Evolutionary conservation across 1,140 invertebrate genomes (phyloP).

Genomic region (Calosoma granatense): DNA sequence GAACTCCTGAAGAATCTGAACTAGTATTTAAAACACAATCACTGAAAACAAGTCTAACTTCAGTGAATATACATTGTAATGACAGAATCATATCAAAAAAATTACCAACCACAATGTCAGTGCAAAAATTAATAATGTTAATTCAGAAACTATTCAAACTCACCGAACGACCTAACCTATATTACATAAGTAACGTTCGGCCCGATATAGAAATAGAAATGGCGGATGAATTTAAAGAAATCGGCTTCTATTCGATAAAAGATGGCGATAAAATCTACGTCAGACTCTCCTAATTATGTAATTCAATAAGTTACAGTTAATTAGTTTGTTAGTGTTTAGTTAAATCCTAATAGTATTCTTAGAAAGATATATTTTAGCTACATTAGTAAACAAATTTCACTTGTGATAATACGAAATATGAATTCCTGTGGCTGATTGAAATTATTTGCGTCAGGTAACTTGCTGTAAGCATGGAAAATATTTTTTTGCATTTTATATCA

Average conservation of each 20-base stretch:
- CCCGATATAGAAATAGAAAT: conserved; percentile 58
- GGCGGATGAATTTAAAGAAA: conserved; percentile 68
- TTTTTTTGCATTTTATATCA: too few species aligned
- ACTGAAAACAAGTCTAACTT: conserved; percentile 59
- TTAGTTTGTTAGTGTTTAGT: too few species aligned
- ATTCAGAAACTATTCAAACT: conserved; percentile 57
- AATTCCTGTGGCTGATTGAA: too few species aligned
- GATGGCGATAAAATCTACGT: conserved; percentile 69
- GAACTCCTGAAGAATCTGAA: conserved; percentile 63
- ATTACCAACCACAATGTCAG: conserved; percentile 64
- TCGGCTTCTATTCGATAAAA: conserved; percentile 76
- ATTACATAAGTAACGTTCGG: conserved; percentile 43
- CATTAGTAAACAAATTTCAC: too few species aligned
- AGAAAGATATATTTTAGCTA: too few species aligned
- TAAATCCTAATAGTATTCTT: too few species aligned
- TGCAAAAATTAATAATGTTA: conserved; percentile 70
- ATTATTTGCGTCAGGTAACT: too few species aligned
- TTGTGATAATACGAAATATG: too few species aligned
- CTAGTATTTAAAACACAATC: conserved; percentile 48
- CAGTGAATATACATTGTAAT: conserved; percentile 45
- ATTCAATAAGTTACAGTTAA: too few species aligned
- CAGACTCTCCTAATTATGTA: neutral
- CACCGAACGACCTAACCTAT: conserved; percentile 36
- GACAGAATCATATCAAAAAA: conserved; percentile 53
- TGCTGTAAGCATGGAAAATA: too few species aligned